A percentile compares a stretch with the other conserved stretches of the same genome.
phyloP scores from a whole-genome alignment of 2,888 invertebrate genomes.

The Dromius quadrimaculatus region DNA sequence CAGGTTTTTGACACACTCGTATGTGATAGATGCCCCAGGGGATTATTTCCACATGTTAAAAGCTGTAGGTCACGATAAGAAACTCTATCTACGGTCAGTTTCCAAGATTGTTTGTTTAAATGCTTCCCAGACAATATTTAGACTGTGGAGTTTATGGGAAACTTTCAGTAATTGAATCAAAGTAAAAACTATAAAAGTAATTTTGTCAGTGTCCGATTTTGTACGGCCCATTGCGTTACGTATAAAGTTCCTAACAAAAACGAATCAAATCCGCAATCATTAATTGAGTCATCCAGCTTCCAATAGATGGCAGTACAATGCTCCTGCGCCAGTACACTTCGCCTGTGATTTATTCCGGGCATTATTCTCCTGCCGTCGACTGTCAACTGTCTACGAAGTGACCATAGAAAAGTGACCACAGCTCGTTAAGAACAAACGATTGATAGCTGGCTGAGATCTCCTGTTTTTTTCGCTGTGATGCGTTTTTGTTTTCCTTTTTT shows the following conservation, averaged over 20 bases:
- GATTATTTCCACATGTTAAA: too few relatives aligned
- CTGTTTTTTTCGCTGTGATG: slow-evolving; percentile 28
- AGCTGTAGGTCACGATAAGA: too few relatives aligned
- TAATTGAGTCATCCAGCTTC: slow-evolving; percentile 36
- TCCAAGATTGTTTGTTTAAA: too few relatives aligned
- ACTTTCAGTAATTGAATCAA: too few relatives aligned
- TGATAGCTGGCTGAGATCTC: slow-evolving; percentile 37
- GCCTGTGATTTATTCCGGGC: slow-evolving; percentile 30
- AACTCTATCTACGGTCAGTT: too few relatives aligned
- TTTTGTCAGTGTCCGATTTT: not conserved
- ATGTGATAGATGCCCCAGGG: too few relatives aligned
- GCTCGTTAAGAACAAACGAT: slow-evolving; percentile 36
- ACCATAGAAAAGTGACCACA: too few relatives aligned
- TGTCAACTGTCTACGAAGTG: slow-evolving; percentile 33
- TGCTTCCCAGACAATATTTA: too few relatives aligned
- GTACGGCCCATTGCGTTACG: slow-evolving; percentile 20
- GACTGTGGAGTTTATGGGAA: too few relatives aligned
- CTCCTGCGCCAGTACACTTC: not conserved
- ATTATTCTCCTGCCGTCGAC: slow-evolving; percentile 40
- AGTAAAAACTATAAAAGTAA: too few relatives aligned
- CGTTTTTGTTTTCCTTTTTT: slow-evolving; percentile 31
- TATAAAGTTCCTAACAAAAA: slow-evolving; percentile 27
- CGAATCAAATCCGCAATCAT: slow-evolving; percentile 36
- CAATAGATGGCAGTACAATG: slow-evolving; percentile 40
- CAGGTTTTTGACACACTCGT: too few relatives aligned